Percentiles rank a stretch among this genome's conserved stretches.
phyloP scores from a whole-genome alignment of 2,888 invertebrate species.

The Calameuta pallipes region DNA sequence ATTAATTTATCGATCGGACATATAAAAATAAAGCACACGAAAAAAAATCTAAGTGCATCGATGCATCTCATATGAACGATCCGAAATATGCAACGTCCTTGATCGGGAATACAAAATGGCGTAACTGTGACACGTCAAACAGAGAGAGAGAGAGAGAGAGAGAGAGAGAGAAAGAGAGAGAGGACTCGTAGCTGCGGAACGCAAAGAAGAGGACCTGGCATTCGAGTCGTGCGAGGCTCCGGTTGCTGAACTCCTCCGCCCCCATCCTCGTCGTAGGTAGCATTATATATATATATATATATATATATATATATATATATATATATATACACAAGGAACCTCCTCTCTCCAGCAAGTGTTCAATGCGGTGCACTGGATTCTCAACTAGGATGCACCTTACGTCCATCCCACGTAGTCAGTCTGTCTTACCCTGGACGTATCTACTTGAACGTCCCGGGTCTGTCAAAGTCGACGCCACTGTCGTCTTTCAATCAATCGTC shows the following conservation, averaged over 20 bases:
- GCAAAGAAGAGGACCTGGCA: conserved; percentile 36
- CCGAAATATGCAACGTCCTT: too few relatives aligned
- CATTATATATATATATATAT: not conserved
- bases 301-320: not conserved
- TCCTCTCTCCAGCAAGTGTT: conserved; percentile 7
- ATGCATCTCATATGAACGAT: too few relatives aligned
- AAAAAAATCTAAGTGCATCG: too few relatives aligned
- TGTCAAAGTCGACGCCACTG: not conserved
- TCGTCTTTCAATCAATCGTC: conserved; percentile 2
- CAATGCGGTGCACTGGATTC: not conserved
- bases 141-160: conserved; percentile 12
- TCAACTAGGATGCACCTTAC: too few relatives aligned
- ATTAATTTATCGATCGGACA: too few relatives aligned
- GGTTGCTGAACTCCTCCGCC: conserved; percentile 59
- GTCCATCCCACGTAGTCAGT: too few relatives aligned
- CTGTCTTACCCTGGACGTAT: too few relatives aligned
- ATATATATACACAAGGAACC: not conserved
- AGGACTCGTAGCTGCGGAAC: conserved; percentile 28
- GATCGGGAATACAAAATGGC: too few relatives aligned
- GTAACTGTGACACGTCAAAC: not conserved
- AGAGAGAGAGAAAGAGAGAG: conserved; percentile 7
- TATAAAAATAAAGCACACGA: too few relatives aligned
- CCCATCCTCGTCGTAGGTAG: conserved; percentile 31
- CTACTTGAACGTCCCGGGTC: not conserved
- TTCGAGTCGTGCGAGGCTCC: conserved; percentile 51